These are phyloP conservation scores for Meliscaeva auricollis DNA, from an alignment of 2,888 invertebrate genomes.

Conservation along the genomic window DNA sequence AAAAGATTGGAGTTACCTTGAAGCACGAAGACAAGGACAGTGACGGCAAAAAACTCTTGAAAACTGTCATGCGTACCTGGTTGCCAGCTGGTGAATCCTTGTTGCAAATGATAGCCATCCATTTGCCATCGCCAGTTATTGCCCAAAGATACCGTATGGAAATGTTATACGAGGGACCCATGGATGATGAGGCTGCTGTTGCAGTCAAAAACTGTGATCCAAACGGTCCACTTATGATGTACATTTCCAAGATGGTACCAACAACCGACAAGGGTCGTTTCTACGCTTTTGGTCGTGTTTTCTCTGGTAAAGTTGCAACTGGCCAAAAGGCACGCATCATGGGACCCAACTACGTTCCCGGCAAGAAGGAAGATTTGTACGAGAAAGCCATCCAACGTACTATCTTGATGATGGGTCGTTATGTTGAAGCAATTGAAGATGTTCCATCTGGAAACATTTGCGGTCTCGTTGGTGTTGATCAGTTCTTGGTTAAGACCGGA, in stretches of 20 bases:
- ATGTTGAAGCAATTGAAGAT: slow-evolving; percentile 99
- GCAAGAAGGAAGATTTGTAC: slow-evolving; percentile 99
- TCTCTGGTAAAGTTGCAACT: slow-evolving; percentile 96
- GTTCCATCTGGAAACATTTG: slow-evolving; percentile 99
- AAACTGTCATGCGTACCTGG: slow-evolving; percentile 99
- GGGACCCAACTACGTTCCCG: slow-evolving; percentile 99
- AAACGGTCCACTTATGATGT: slow-evolving; percentile 99
- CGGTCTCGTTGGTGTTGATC: slow-evolving; percentile 99
- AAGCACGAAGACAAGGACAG: slow-evolving; percentile 98
- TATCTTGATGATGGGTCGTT: slow-evolving; percentile 99
- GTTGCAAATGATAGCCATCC: slow-evolving; percentile 99
- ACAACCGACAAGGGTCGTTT: slow-evolving; percentile 99
- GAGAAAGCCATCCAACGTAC: slow-evolving; percentile 99
- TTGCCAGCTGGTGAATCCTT: slow-evolving; percentile 99
- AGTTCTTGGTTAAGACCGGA: slow-evolving; percentile 99
- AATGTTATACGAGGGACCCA: slow-evolving; percentile 99
- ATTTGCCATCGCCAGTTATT: slow-evolving; percentile 99
- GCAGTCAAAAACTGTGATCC: slow-evolving; percentile 97
- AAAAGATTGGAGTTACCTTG: slow-evolving; percentile 95
- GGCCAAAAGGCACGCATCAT: slow-evolving; percentile 98
- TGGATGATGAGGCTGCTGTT: slow-evolving; percentile 96
- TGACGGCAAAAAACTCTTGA: slow-evolving; percentile 97
- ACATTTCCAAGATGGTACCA: slow-evolving; percentile 99
- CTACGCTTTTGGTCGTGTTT: slow-evolving; percentile 99
- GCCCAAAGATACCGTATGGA: slow-evolving; percentile 99